Evolutionary conservation across 2,888 invertebrate species (phyloP), one percentile per base, ranked within the genome.

Genomic region (Aphodius sticticus): DNA sequence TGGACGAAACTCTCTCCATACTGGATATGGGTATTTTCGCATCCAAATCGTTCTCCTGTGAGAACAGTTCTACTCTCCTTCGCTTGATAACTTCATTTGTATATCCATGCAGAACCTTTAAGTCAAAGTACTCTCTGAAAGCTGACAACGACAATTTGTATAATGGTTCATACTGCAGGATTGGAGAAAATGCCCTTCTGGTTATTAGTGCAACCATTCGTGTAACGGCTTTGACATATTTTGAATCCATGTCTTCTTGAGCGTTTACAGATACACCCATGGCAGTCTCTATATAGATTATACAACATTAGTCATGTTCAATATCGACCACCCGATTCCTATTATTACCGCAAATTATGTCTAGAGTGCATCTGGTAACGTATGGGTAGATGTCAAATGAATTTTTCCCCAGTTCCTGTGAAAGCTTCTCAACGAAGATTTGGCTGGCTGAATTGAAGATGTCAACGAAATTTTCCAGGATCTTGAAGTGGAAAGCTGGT

Each of bases 231-330:
- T 91, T 90, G 0, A 95, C 94, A 86, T 95, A 96, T 83, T 92
- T 91, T 0, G 94, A 94, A 82, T 94, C 91, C 12, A 90, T 90
- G 84, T 94, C 90, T 4, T 89, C 89, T 87, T 96, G 96, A 0
- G 95, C 95, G 86, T 94, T 90, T 0, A 95, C 89, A 26, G 92
- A 91, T 14, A 92, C 92, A 0, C 96, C 96, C 96, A 96, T 96
- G 12, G 96, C 95, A n/a, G 76, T 76, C 36, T 78, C 79, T 77
- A 70, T 12, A 79, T 53, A 7, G 53, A 26, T 26, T 26, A 26
- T 26, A 26, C 1, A 1, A 26, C 26, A 26, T 26, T 26, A 26
- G 26, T 26, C 26, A 26, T 26, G 26, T 3, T 26, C 26, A 26
- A 26, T 26, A 26, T 26, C 26, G 26, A 26, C 2, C 26, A 26